Evolutionary conservation across 2,797 vertebrate species (phyloP), one percentile per base, ranked within the genome.

Genomic region (Limosa lapponica): DNA sequence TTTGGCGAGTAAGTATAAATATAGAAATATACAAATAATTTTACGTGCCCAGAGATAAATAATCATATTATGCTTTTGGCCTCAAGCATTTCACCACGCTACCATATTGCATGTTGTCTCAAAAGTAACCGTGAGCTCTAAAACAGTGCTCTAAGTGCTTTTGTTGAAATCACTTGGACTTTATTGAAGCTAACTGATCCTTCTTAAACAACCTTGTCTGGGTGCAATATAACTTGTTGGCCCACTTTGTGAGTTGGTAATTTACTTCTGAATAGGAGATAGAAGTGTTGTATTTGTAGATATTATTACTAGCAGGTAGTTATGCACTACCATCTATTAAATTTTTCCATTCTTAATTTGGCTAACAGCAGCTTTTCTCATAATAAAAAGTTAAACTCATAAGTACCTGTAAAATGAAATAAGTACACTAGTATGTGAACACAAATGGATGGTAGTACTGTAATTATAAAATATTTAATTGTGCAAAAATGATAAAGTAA

Each of bases 1-100:
- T 99, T 98, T 92, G 96, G 95, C 88, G 98, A 99, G 99, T 99
- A 97, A 97, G 91, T 96, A 78, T 44, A 74, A 73, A 43, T 32
- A 11, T 2, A 64, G 15, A 72, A 91, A 62, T 64, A 27, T 1
- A 19, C 27, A 44, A 77, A 39, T 11, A 25, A 23, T 80, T 78
- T n/a, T n/a, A 3, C 23, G 6, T 70, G 27, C 16, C 16, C 8
- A 4, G 10, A 28, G 16, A 14, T 61, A 57, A 71, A 37, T 51
- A 24, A 41, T 82, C 28, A 4, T 5, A 3, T 15, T 91, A 72
- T 74, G 27, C 19, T 88, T 73, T 80, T 84, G 69, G 18, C 65
- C 65, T 66, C 14, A 46, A 15, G 25, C 11, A 24, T 87, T 88
- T 91, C 44, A 34, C 28, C 36, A 19, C 0, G 0, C 41, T 66